These are phyloP conservation scores for Metridium senile DNA, from an alignment of 92 coral and sea anemone species.

Conservation along the genomic window DNA sequence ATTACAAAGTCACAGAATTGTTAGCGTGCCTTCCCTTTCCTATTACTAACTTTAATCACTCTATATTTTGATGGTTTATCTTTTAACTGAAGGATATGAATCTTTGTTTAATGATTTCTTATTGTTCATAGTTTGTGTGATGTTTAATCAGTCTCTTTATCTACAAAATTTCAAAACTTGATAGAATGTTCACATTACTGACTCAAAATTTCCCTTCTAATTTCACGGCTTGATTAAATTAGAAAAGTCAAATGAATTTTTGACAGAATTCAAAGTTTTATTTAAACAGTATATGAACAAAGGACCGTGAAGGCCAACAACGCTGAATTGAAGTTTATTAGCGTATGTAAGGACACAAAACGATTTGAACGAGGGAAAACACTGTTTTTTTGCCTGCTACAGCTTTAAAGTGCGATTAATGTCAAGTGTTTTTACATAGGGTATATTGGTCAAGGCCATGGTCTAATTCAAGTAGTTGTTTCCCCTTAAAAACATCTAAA, in stretches of 20 bases:
- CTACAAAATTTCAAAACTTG: constrained; percentile 20
- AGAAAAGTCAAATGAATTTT: constrained; percentile 21
- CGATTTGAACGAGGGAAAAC: neutral
- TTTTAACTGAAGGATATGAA: constrained; percentile 21
- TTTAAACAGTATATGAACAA: constrained; percentile 30
- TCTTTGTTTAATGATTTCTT: constrained; percentile 15
- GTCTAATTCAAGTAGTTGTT: constrained; percentile 51
- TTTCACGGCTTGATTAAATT: constrained; percentile 27
- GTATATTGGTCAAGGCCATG: constrained; percentile 22
- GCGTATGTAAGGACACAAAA: neutral
- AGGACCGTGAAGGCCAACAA: neutral
- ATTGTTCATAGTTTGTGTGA: constrained; percentile 17
- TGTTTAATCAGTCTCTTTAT: constrained; percentile 11
- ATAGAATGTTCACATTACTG: constrained; percentile 38
- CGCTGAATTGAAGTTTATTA: constrained; percentile 15
- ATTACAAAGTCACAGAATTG: constrained; percentile 4
- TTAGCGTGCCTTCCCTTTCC: constrained; percentile 20
- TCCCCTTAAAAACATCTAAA: constrained; percentile 72
- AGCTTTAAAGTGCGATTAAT: neutral
- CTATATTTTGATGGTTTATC: constrained; percentile 13
- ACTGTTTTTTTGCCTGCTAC: neutral
- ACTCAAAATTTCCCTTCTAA: constrained; percentile 35
- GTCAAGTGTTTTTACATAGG: constrained; percentile 17
- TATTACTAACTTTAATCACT: constrained; percentile 6
- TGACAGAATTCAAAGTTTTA: constrained; percentile 36